Conservation (phyloP, 1,140 invertebrate species). For the Aleiodes sp. region DNA sequence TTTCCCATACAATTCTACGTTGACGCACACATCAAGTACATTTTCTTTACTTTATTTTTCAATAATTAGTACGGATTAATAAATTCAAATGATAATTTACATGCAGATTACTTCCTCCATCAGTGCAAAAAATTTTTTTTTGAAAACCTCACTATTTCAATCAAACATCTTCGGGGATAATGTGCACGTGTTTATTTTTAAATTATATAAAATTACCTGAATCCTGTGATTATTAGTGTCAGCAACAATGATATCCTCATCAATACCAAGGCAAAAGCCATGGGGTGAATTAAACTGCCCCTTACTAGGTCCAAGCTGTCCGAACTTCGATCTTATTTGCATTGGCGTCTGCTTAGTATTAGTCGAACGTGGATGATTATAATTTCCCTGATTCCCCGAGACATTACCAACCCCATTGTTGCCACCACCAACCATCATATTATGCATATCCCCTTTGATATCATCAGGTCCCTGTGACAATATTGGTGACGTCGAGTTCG, state of each 20-base stretch:
- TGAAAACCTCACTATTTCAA: too few relatives aligned
- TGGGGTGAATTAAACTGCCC: constrained; percentile 97
- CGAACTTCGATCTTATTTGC: constrained; percentile 93
- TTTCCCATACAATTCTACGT: too few relatives aligned
- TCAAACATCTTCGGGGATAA: too few relatives aligned
- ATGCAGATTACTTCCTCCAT: too few relatives aligned
- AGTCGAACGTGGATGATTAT: constrained; percentile 70
- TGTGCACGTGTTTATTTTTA: too few relatives aligned
- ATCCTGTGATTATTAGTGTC: constrained; percentile 97
- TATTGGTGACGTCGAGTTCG: constrained; percentile 72
- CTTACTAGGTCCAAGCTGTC: constrained; percentile 88
- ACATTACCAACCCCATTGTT: constrained; percentile 54
- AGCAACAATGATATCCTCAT: constrained; percentile 95
- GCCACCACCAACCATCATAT: constrained; percentile 53
- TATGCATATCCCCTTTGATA: constrained; percentile 61
- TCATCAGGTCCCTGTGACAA: constrained; percentile 66
- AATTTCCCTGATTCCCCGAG: constrained; percentile 66
- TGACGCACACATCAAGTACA: too few relatives aligned
- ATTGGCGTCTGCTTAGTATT: constrained; percentile 77
- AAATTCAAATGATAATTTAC: too few relatives aligned
- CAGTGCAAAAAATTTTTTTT: too few relatives aligned
- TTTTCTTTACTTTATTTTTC: too few relatives aligned
- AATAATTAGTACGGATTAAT: too few relatives aligned
- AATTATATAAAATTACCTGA: constrained; percentile 70
- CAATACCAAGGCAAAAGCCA: constrained; percentile 93